phyloP scores from a whole-genome alignment of 2,113 vertebrate genomes.

The Semnopithecus entellus region DNA sequence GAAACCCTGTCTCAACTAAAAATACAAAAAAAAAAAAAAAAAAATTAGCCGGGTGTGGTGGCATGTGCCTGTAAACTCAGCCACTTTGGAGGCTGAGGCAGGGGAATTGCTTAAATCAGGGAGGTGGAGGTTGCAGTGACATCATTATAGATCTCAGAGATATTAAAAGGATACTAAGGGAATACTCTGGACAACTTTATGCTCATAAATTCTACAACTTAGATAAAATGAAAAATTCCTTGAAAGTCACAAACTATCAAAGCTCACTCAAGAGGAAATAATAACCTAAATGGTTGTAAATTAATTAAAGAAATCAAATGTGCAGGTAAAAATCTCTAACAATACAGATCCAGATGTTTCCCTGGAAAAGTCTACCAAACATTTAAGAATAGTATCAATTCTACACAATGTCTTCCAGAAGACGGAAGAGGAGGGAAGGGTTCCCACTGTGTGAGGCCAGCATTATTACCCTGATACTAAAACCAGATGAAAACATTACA shows the following conservation, averaged over 20 bases:
- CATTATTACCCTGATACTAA: neutral
- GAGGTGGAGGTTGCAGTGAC: no score
- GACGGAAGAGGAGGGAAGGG: neutral
- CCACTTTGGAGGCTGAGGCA: no score
- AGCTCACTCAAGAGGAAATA: conserved; percentile 18
- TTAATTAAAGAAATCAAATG: conserved; percentile 11
- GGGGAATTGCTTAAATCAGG: no score
- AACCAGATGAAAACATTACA: neutral
- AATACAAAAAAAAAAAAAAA: no score
- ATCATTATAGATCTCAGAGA: neutral
- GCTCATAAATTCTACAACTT: neutral
- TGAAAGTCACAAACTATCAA: neutral
- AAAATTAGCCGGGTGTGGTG: no score
- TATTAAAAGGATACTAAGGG: neutral
- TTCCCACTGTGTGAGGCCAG: neutral
- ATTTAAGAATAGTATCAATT: neutral
- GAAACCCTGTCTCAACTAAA: no score
- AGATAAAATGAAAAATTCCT: neutral
- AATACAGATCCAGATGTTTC: neutral
- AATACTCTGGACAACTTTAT: neutral
- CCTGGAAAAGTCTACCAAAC: neutral
- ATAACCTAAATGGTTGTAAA: neutral
- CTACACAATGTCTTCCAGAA: neutral
- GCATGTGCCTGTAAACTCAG: no score
- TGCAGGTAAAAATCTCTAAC: conserved; percentile 6